phyloP scores from a whole-genome alignment of 2,888 invertebrate species.

The Melieria crassipennis region DNA sequence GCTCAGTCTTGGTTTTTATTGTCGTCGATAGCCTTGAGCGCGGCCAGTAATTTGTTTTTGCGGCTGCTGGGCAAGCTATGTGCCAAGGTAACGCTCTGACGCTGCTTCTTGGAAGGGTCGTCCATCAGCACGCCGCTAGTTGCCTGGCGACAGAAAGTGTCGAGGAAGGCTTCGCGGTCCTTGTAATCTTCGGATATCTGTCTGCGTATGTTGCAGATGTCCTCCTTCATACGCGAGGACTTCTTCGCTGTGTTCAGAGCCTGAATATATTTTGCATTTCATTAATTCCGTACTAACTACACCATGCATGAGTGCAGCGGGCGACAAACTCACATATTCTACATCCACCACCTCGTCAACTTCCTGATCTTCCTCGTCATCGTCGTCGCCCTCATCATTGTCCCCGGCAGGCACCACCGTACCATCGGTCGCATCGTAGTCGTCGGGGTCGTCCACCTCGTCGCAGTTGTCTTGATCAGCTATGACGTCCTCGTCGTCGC shows the following conservation, averaged over 20 bases:
- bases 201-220: constrained; percentile 57
- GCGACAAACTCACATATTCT: too few species aligned
- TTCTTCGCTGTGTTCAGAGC: constrained; percentile 41
- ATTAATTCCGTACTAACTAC: constrained; percentile 24
- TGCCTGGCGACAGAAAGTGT: constrained; percentile 60
- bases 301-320: background rate
- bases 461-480: constrained; percentile 32
- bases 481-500: constrained; percentile 30
- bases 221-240: constrained; percentile 49
- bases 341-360: constrained; percentile 28
- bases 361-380: constrained; percentile 44
- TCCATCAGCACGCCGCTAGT: constrained; percentile 49
- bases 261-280: constrained; percentile 27
- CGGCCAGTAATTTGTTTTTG: constrained; percentile 71
- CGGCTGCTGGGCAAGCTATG: constrained; percentile 57
- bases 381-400: constrained; percentile 42
- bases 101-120: constrained; percentile 40
- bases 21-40: constrained; percentile 72
- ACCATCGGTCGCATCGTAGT: constrained; percentile 44
- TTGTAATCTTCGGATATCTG: constrained; percentile 62
- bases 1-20: constrained; percentile 54
- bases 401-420: constrained; percentile 78
- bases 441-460: constrained; percentile 25
- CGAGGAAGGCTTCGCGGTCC: constrained; percentile 61
- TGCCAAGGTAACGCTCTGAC: constrained; percentile 42